Evolutionary conservation across 2,797 vertebrate species (phyloP).

Genomic region (Pogonophryne albipinna): DNA sequence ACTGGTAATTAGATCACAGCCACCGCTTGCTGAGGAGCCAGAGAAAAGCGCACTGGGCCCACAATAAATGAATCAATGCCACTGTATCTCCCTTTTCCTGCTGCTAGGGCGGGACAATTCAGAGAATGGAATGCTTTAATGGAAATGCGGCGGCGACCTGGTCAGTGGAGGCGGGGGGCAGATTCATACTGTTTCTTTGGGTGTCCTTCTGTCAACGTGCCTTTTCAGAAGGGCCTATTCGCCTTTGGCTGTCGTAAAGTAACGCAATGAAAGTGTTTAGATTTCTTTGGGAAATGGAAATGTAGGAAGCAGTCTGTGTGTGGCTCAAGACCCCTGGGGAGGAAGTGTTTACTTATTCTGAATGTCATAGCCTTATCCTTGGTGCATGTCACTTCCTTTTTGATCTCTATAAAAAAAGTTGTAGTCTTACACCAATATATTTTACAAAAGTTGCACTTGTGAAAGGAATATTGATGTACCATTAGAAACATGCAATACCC

Average conservation of each 20-base stretch:
- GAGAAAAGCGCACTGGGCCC: constrained; percentile 69
- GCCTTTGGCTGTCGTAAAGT: constrained; percentile 54
- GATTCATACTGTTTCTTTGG: constrained; percentile 55
- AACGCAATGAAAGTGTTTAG: constrained; percentile 50
- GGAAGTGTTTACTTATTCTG: background rate
- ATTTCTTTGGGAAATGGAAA: constrained; percentile 55
- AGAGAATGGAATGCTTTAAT: constrained; percentile 66
- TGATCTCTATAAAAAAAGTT: background rate
- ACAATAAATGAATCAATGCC: constrained; percentile 80
- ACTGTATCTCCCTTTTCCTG: constrained; percentile 72
- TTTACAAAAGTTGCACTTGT: background rate
- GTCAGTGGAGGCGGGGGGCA: constrained; percentile 32
- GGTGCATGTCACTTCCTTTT: background rate
- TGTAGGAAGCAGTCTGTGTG: constrained; percentile 63
- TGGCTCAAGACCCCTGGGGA: constrained; percentile 25
- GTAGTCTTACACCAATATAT: background rate
- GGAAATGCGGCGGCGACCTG: constrained; percentile 54
- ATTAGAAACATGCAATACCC: constrained; percentile 26
- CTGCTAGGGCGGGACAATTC: constrained; percentile 34
- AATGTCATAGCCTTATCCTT: background rate
- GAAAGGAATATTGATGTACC: background rate
- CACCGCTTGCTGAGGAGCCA: constrained; percentile 64
- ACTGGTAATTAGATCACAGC: constrained; percentile 82
- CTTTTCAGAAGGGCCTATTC: constrained; percentile 49
- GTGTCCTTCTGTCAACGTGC: constrained; percentile 43